Evolutionary conservation across 1,140 invertebrate species (phyloP).

Genomic region (Choristoneura fumiferana): DNA sequence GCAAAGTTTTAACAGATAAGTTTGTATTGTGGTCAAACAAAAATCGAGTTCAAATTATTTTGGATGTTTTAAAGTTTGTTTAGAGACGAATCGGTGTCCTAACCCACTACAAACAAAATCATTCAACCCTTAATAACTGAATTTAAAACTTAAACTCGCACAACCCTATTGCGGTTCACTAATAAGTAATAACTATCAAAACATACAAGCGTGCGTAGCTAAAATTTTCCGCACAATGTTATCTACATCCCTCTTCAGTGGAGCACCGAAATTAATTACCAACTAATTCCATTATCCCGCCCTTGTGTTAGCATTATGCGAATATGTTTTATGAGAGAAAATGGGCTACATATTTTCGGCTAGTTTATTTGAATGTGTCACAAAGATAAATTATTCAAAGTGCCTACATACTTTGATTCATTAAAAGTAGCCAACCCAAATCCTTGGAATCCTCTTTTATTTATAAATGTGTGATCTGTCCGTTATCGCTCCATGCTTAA

Average conservation of each 20-base stretch:
- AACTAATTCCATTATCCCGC: slow-evolving; percentile 48
- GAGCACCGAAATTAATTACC: slow-evolving; percentile 46
- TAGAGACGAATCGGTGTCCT: neutral
- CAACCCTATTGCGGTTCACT: slow-evolving; percentile 8
- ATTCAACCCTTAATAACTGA: slow-evolving; percentile 10
- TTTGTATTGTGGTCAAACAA: too few species aligned
- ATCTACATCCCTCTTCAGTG: slow-evolving; percentile 15
- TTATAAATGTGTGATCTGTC: too few species aligned
- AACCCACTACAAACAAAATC: slow-evolving; percentile 6
- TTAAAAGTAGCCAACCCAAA: too few species aligned
- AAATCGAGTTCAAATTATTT: too few species aligned
- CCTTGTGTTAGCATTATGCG: slow-evolving; percentile 10
- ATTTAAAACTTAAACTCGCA: slow-evolving; percentile 6
- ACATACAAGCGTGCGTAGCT: neutral
- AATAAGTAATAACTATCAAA: slow-evolving; percentile 17
- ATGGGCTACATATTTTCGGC: neutral
- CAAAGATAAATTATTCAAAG: too few species aligned
- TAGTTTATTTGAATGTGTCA: too few species aligned
- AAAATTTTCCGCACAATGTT: slow-evolving; percentile 17
- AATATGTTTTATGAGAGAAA: slow-evolving; percentile 8
- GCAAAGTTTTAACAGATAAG: too few species aligned
- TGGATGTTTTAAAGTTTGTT: neutral
- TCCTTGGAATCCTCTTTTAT: too few species aligned
- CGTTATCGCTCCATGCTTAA: too few species aligned
- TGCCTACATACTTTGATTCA: too few species aligned